A percentile compares a stretch with the other conserved stretches of the same genome.
Conservation (phyloP, 2,797 vertebrate genomes). For the Chelon auratus region DNA sequence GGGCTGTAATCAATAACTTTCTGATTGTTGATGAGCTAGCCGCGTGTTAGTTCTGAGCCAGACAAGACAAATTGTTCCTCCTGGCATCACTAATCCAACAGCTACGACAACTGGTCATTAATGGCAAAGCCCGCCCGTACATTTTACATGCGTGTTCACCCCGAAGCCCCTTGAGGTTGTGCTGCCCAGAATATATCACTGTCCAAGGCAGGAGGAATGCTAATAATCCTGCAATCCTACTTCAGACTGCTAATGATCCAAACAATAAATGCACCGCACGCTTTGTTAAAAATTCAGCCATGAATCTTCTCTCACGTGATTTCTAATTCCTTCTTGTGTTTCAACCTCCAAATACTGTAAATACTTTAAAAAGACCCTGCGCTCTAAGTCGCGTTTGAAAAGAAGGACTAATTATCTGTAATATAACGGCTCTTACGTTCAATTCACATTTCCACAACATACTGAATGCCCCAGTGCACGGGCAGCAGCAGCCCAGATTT, state of each 20-base stretch:
- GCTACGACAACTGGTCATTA: slow-evolving; percentile 50
- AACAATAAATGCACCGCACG: slow-evolving; percentile 11
- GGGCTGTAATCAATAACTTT: slow-evolving; percentile 38
- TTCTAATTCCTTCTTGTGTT: background rate
- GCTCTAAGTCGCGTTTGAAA: background rate
- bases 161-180: slow-evolving; percentile 25
- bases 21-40: slow-evolving; percentile 57
- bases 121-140: slow-evolving; percentile 24
- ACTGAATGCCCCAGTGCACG: background rate
- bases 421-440: background rate
- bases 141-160: slow-evolving; percentile 47
- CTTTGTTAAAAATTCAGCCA: background rate
- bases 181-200: slow-evolving; percentile 46
- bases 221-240: slow-evolving; percentile 45
- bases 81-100: slow-evolving; percentile 36
- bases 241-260: slow-evolving; percentile 54
- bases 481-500: background rate
- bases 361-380: background rate
- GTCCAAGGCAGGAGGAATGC: slow-evolving; percentile 38
- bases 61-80: slow-evolving; percentile 50
- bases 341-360: background rate
- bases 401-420: background rate
- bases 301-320: background rate
- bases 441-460: no score
- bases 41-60: slow-evolving; percentile 26